Base-by-base conservation (phyloP, 2,113 vertebrate species). In the Sylvilagus bachmani region DNA sequence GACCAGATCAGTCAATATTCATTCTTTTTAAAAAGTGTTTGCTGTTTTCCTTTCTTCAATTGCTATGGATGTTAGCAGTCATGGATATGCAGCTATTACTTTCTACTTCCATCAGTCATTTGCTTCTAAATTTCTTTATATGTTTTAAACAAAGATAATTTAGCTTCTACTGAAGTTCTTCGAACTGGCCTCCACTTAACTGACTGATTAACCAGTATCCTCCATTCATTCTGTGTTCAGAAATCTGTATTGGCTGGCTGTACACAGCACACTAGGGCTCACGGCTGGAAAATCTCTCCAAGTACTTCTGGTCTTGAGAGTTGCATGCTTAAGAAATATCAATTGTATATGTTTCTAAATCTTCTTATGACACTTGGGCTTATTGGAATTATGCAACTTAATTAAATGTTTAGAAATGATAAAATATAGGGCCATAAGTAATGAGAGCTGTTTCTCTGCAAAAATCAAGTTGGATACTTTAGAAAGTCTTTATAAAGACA, bases 331-430 rank as follows among this genome's bases (percentile, higher is more conserved):
- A 81, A 62, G 10, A 36, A 75, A 69, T 38, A 53, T 16, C 85
- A 51, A 55, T 2, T 53, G 27, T 36, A 5, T 13, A 71, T 29
- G 51, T 70, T 79, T 94, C 36, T 74, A 74, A 95, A 58, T 36
- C 16, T 75, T 19, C 58, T 93, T 12, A 49, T 33, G 55, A 67
- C 31, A 13, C 29, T 27, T 33, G 17, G 6, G 66, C n/a, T 89
- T 80, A 36, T 6, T 91, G 1, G 12, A 73, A 69, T 78, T 73
- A 33, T 4, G 6, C 13, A 78, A 77, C 38, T 62, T 33, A 74
- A 88, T 69, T 49, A 74, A 94, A 90, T 44, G 9, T 2, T 89
- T 78, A 70, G 55, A 95, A 94, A 90, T 71, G 61, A 71, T 71
- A 6, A 70, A 33, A 80, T 33, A 38, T 12, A 67, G 36, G 62